Evolutionary conservation across 2,797 vertebrate species (phyloP), one percentile per base, ranked within the genome.

Genomic region (Lycodopsis pacificus): DNA sequence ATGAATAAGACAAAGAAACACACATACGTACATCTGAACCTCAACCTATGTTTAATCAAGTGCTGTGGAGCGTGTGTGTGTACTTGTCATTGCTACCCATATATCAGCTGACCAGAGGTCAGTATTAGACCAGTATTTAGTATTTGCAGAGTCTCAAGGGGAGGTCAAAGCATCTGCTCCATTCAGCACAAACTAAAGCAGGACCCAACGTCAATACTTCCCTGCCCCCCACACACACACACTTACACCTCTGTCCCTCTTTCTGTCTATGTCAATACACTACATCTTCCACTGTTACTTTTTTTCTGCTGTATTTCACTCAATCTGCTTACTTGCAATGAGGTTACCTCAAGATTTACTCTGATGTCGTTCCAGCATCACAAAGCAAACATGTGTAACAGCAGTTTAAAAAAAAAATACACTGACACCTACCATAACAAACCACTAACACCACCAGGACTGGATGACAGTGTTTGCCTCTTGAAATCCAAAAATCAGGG

Each of bases 101-200:
- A 42, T 74, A 83, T 84, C 38, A 11, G 56, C 51, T 86, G 82
- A 77, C 75, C 42, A 42, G 62, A 76, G 63, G 58, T 69, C 25
- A 25, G 25, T 25, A 25, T 25, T 25, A 25, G 25, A 25, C 25
- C 25, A 25, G 25, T 25, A 1, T 79, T 81, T 57, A 73, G 65
- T 59, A 73, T 76, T 61, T 73, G 44, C 54, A 42, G 63, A 44
- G 81, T 90, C 90, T 86, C 85, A 58, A 27, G 79, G 87, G 86
- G 59, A 67, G 54, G 68, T 87, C 66, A 77, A 79, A 85, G 76
- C 89, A 89, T 92, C 88, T 90, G 91, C 65, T 80, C 57, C 40
- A 77, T 80, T 86, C 84, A 84, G 62, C 68, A 56, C 62, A 70
- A 63, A 73, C 74, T 70, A 48, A 73, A 69, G 68, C 67, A 68